Percentiles rank a stretch among this genome's conserved stretches.
Evolutionary conservation across 37 sponge, comb jelly and placozoan species (phyloP).

Genomic region (Halichondria panicea): DNA sequence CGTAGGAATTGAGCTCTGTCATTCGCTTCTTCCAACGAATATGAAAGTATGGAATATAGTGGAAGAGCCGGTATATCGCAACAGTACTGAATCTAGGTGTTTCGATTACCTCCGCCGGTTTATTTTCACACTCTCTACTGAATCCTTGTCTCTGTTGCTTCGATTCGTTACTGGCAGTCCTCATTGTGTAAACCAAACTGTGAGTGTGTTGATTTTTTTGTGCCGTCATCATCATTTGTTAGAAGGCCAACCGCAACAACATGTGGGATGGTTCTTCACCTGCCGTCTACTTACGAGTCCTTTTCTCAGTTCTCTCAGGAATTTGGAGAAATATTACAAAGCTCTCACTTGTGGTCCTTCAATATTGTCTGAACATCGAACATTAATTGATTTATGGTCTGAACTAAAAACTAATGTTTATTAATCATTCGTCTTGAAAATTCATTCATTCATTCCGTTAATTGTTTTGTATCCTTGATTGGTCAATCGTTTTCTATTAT

Average conservation of each 20-base stretch:
- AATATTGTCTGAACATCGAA: no score
- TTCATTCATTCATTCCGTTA: no score
- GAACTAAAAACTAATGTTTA: no score
- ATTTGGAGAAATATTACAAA: no score
- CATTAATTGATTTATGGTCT: no score
- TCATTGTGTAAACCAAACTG: neutral
- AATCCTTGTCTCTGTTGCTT: neutral
- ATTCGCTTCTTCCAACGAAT: neutral
- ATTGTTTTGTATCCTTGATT: no score
- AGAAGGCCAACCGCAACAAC: neutral
- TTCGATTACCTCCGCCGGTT: neutral
- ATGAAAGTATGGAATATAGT: neutral
- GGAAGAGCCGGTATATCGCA: neutral
- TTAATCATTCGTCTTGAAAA: no score
- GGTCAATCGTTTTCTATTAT: no score
- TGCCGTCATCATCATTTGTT: neutral
- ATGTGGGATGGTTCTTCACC: neutral
- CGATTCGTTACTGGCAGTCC: neutral
- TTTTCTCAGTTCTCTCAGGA: neutral
- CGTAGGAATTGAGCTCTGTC: neutral
- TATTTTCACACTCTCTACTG: neutral
- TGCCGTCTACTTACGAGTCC: neutral
- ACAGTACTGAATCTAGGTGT: neutral
- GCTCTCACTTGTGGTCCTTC: no score
- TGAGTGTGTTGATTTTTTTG: neutral